A percentile compares a stretch with the other conserved stretches of the same genome.
These are phyloP conservation scores for Eclectus roratus DNA, from an alignment of 2,113 vertebrate species.

Conservation along the genomic window DNA sequence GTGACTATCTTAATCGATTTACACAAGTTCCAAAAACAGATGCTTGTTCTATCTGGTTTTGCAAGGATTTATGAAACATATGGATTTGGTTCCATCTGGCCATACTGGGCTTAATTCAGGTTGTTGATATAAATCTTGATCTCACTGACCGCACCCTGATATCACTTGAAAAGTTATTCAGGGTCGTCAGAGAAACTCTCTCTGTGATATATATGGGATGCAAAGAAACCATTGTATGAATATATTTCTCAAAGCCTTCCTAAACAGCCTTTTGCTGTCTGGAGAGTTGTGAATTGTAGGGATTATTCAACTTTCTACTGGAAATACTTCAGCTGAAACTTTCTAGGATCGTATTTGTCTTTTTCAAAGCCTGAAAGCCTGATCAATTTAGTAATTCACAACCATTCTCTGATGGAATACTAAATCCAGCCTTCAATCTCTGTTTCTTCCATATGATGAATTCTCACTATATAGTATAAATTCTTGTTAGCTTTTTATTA, in stretches of 20 bases:
- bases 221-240: neutral
- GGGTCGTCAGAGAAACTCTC: neutral
- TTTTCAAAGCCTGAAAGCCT: neutral
- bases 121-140: neutral
- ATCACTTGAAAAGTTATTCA: neutral
- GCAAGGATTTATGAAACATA: neutral
- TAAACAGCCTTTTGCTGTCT: neutral
- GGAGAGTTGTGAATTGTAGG: neutral
- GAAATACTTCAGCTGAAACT: neutral
- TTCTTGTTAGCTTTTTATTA: neutral
- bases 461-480: neutral
- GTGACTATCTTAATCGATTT: neutral
- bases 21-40: neutral
- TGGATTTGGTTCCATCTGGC: neutral
- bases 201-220: neutral
- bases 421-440: neutral
- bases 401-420: neutral
- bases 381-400: neutral
- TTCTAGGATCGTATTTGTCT: neutral
- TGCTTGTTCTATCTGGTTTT: neutral
- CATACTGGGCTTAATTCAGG: neutral
- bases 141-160: neutral
- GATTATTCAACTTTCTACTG: neutral
- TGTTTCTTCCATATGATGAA: neutral
- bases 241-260: neutral